phyloP scores from a whole-genome alignment of 2,888 invertebrate genomes.

The Hermaeophaga mercurialis region DNA sequence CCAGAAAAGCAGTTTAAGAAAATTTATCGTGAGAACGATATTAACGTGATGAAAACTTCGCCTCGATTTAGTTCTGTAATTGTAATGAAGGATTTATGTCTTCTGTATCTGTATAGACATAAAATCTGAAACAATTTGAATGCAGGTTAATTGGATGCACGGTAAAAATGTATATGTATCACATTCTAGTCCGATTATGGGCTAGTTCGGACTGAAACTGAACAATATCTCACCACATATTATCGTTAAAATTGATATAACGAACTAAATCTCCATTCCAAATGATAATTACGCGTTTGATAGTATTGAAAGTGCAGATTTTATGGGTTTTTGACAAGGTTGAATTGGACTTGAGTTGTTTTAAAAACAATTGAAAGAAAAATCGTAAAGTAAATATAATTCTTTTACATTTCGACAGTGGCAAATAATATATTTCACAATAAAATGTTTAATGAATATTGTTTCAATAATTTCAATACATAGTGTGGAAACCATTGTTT shows the following conservation, averaged over 20 bases:
- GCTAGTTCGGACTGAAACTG: not conserved
- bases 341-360: not conserved
- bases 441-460: no score
- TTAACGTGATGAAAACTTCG: no score
- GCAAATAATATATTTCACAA: no score
- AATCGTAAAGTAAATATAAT: no score
- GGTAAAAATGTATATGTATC: slow-evolving; percentile 24
- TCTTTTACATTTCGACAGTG: no score
- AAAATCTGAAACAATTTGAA: slow-evolving; percentile 13
- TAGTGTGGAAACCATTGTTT: no score
- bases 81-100: not conserved
- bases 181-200: slow-evolving; percentile 18
- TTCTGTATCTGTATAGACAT: not conserved
- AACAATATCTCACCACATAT: not conserved
- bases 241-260: slow-evolving; percentile 2
- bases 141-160: slow-evolving; percentile 29
- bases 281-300: not conserved
- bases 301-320: not conserved
- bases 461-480: no score
- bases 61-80: no score
- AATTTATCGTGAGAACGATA: no score
- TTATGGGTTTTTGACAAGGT: slow-evolving; percentile 4
- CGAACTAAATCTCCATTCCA: not conserved
- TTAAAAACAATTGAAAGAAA: no score
- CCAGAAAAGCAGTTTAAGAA: no score